Evolutionary conservation across 2,888 invertebrate genomes (phyloP).

Genomic region (Plagodis pulveraria): DNA sequence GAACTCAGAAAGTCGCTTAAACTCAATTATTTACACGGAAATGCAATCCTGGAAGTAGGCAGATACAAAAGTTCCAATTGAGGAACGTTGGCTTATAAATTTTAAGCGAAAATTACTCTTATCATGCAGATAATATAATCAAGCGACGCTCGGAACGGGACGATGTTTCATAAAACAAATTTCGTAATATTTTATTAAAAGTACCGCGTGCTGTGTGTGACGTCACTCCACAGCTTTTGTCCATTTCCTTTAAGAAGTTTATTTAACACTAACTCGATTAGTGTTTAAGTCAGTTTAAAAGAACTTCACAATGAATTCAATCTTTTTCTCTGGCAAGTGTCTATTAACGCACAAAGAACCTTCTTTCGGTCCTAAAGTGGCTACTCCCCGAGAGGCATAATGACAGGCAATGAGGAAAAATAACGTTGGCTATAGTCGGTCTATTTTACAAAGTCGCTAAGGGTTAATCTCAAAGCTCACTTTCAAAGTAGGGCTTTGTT

Average conservation of each 20-base stretch:
- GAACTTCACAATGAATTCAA: constrained; percentile 57
- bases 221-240: constrained; percentile 47
- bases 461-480: constrained; percentile 32
- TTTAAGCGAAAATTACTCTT: constrained; percentile 33
- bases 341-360: constrained; percentile 51
- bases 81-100: constrained; percentile 25
- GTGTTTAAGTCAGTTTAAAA: constrained; percentile 53
- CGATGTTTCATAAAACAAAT: constrained; percentile 48
- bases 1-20: constrained; percentile 20
- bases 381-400: constrained; percentile 43
- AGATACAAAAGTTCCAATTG: constrained; percentile 29
- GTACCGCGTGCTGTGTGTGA: constrained; percentile 55
- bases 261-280: constrained; percentile 54
- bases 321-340: constrained; percentile 52
- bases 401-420: constrained; percentile 43
- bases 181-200: constrained; percentile 59
- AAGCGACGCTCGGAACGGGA: constrained; percentile 28
- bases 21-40: constrained; percentile 29
- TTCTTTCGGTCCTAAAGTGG: constrained; percentile 45
- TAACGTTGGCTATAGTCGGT: constrained; percentile 37
- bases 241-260: constrained; percentile 50
- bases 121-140: constrained; percentile 30
- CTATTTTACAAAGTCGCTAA: constrained; percentile 35
- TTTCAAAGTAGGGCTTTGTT: constrained; percentile 24
- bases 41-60: constrained; percentile 25